Percentiles rank a stretch among this genome's conserved stretches.
Conservation (phyloP, 1,140 invertebrate species). For the Drosophila miranda region DNA sequence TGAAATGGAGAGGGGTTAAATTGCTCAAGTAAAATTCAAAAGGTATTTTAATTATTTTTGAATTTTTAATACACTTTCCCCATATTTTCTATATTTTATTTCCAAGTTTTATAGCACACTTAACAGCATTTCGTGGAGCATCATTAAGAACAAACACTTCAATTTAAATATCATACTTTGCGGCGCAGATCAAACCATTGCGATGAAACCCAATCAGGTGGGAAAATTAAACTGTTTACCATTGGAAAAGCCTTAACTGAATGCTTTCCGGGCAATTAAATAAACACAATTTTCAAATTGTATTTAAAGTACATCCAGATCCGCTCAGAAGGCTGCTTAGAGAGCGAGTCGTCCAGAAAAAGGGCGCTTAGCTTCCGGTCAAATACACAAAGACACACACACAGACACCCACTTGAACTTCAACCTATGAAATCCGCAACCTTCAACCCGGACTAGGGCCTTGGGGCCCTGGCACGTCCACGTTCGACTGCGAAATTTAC, state of each 20-base stretch:
- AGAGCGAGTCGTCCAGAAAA: conserved; percentile 20
- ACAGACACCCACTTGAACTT: conserved; percentile 43
- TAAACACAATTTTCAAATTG: conserved; percentile 80
- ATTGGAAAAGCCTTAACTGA: conserved; percentile 31
- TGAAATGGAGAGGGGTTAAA: background rate
- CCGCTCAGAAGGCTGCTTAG: conserved; percentile 1
- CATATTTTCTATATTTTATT: too few relatives aligned
- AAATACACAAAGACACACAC: conserved; percentile 36
- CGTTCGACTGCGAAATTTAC: conserved; percentile 29
- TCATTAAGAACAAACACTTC: conserved; percentile 6
- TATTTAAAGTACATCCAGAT: conserved; percentile 68
- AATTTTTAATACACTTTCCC: too few relatives aligned
- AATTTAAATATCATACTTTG: conserved; percentile 36
- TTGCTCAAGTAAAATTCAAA: background rate
- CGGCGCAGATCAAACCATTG: conserved; percentile 22
- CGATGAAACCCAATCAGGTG: conserved; percentile 59
- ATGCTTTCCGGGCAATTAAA: conserved; percentile 76
- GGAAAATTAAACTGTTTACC: conserved; percentile 51
- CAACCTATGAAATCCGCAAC: conserved; percentile 42
- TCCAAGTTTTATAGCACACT: too few relatives aligned
- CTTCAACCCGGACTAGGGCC: conserved; percentile 49
- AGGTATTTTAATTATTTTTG: background rate
- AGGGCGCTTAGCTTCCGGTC: conserved; percentile 66
- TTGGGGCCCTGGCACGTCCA: conserved; percentile 48
- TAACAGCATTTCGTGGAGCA: background rate